These are phyloP conservation scores for Antheraea mylitta DNA, from an alignment of 1,140 invertebrate species.

Conservation along the genomic window DNA sequence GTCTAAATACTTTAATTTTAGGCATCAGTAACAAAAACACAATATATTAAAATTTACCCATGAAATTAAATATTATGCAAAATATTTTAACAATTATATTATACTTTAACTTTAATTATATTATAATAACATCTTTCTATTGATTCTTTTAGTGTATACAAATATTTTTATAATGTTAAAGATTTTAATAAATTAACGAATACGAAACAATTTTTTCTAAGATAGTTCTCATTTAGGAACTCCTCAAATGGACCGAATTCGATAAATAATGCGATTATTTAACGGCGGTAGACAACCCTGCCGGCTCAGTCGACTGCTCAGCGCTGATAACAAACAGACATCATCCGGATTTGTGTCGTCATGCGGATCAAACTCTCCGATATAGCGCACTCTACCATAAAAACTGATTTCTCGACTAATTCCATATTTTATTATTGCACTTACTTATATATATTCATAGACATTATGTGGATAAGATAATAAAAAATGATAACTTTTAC, in stretches of 20 bases:
- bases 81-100: too few relatives aligned
- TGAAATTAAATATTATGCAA: too few relatives aligned
- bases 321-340: constrained; percentile 78
- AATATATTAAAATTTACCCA: too few relatives aligned
- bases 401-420: constrained; percentile 6
- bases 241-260: constrained; percentile 46
- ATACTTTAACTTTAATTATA: too few relatives aligned
- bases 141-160: too few relatives aligned
- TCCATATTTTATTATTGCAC: not conserved
- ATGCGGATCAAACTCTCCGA: constrained; percentile 45
- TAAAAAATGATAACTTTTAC: too few relatives aligned
- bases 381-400: constrained; percentile 5
- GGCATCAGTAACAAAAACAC: too few relatives aligned
- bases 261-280: constrained; percentile 67
- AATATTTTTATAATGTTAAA: too few relatives aligned
- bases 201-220: not conserved
- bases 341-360: constrained; percentile 78
- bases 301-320: constrained; percentile 61
- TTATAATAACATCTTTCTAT: too few relatives aligned
- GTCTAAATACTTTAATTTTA: too few relatives aligned
- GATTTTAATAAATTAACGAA: too few relatives aligned
- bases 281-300: constrained; percentile 49
- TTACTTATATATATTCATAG: not conserved
- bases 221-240: not conserved
- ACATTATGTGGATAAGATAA: too few relatives aligned